Percentiles rank a stretch among this genome's conserved stretches.
These are phyloP conservation scores for Kradibia gibbosae DNA, from an alignment of 1,140 invertebrate species.

Conservation along the genomic window DNA sequence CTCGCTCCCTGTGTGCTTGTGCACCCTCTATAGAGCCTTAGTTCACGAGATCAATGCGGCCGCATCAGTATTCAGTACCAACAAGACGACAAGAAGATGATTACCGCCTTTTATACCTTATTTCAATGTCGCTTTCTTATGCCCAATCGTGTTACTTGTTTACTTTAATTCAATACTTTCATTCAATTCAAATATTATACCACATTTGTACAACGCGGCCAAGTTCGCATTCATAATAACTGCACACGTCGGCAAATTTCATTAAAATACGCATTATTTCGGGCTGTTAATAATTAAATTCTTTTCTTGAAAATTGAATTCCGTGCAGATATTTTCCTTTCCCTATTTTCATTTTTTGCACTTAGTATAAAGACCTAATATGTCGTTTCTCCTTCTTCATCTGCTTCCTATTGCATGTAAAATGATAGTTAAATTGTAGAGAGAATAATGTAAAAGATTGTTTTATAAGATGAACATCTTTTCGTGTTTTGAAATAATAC, in stretches of 20 bases:
- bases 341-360: too few relatives aligned
- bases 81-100: constrained; percentile 23
- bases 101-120: background rate
- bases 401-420: too few relatives aligned
- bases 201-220: background rate
- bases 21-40: background rate
- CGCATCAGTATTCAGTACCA: background rate
- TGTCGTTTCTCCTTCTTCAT: too few relatives aligned
- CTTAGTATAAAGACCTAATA: too few relatives aligned
- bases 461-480: background rate
- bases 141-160: background rate
- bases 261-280: too few relatives aligned
- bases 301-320: too few relatives aligned
- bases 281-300: too few relatives aligned
- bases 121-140: background rate
- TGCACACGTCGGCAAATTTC: background rate
- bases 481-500: too few relatives aligned
- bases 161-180: background rate
- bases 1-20: background rate
- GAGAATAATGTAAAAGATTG: too few relatives aligned
- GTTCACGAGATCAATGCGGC: constrained; percentile 27
- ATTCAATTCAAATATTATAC: background rate
- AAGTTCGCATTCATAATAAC: background rate
- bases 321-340: too few relatives aligned
- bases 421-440: too few relatives aligned